Base-by-base conservation (phyloP, 2,888 invertebrate genomes). In the Trissoscelio sp. region DNA sequence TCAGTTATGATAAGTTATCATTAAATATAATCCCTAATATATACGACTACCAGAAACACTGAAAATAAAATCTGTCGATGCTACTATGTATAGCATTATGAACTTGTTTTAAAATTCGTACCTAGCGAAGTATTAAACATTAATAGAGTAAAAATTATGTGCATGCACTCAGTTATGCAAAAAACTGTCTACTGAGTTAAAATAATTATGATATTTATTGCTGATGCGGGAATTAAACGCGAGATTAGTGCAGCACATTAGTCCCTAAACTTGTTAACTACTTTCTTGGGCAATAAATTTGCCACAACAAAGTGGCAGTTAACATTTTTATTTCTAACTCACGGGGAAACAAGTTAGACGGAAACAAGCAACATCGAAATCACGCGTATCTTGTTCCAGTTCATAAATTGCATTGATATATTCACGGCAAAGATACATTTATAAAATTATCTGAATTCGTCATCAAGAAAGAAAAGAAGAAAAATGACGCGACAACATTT, bases 211-310 rank as follows among this genome's bases (percentile, higher is more conserved):
- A 42, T 51, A 64, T 51, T 37, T 46, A 62, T 62, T 46, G 24
- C 46, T 18, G 48, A 51, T 24, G 28, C 20, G 48, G 4, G 24
- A 62, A 62, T 48, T 46, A 46, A 62, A 46, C 12, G 34, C 3
- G 62, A 48, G 48, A 46, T 64, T 64, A 48, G 37, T 14, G 18
- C 7, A 20, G 16, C 51, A 22, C 24, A 51, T 48, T 64, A 64
- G 64, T 62, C 31, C 12, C 44, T 31, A 46, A 62, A 31, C 62
- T 46, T 62, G 34, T 48, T 48, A 48, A 51, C 37, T 51, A 9
- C 37, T 37, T 37, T 48, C 37, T 51, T 34, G 24, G n/a, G 24
- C 51, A 37, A 51, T 66, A 66, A 66, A 66, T 66, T 66, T 51
- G 22, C 24, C 39, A 11, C 18, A 39, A 66, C 51, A 66, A 66